Percentiles rank a stretch among this genome's conserved stretches.
Conservation (phyloP, 2,888 invertebrate genomes). For the Labia minor region DNA sequence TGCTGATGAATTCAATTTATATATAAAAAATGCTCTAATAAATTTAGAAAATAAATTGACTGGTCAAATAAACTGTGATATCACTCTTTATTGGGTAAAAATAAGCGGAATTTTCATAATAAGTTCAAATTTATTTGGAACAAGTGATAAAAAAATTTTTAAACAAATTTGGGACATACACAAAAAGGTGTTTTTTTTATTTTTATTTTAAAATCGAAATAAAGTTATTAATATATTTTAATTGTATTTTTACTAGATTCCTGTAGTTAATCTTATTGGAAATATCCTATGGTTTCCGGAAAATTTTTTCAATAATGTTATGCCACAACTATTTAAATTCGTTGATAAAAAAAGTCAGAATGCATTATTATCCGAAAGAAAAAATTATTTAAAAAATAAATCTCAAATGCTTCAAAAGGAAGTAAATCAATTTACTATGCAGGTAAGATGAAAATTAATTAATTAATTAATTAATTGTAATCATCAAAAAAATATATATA, state of each 20-base stretch:
- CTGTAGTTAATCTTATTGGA: slow-evolving; percentile 66
- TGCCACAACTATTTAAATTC: slow-evolving; percentile 43
- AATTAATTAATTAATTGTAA: background rate
- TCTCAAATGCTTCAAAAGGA: slow-evolving; percentile 52
- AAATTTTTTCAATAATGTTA: slow-evolving; percentile 59
- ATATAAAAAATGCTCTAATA: slow-evolving; percentile 48
- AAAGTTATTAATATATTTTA: slow-evolving; percentile 18
- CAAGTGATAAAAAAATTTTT: slow-evolving; percentile 63
- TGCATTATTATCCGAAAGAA: slow-evolving; percentile 39
- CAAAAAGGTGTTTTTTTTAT: slow-evolving; percentile 47
- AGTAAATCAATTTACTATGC: slow-evolving; percentile 41
- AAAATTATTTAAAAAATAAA: slow-evolving; percentile 45
- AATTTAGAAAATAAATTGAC: slow-evolving; percentile 49
- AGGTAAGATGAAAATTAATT: slow-evolving; percentile 34
- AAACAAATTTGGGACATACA: slow-evolving; percentile 63
- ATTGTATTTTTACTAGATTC: slow-evolving; percentile 44
- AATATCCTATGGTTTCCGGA: slow-evolving; percentile 79
- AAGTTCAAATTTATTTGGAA: slow-evolving; percentile 60
- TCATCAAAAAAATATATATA: background rate
- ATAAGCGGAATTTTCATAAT: slow-evolving; percentile 58
- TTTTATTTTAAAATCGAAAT: background rate
- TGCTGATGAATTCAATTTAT: slow-evolving; percentile 54
- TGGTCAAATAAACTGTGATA: slow-evolving; percentile 38
- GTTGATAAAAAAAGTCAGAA: slow-evolving; percentile 40
- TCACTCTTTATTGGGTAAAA: slow-evolving; percentile 48